Evolutionary conservation across 2,888 invertebrate species (phyloP).

Genomic region (Empis stercorea): DNA sequence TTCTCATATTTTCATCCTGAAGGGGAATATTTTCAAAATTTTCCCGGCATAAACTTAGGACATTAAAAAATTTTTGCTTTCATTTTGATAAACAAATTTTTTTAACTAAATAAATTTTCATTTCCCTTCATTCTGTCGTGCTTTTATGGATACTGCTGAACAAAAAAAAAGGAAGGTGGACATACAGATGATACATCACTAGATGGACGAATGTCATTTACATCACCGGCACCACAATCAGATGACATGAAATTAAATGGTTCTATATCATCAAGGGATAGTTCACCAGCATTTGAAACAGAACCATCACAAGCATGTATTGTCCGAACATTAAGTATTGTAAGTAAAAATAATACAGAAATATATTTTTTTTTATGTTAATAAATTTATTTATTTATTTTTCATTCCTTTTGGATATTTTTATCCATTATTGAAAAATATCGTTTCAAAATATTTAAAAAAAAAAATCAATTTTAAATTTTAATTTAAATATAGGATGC

Average conservation of each 20-base stretch:
- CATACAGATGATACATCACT: slow-evolving; percentile 29
- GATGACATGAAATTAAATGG: slow-evolving; percentile 30
- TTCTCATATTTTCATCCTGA: too few relatives aligned
- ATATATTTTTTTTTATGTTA: too few relatives aligned
- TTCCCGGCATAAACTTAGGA: too few relatives aligned
- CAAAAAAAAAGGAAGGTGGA: slow-evolving; percentile 14
- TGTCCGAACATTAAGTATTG: slow-evolving; percentile 35
- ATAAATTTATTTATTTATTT: too few relatives aligned
- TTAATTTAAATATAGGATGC: slow-evolving; percentile 11
- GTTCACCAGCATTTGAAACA: slow-evolving; percentile 28
- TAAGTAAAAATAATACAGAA: slow-evolving; percentile 21
- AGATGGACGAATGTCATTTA: slow-evolving; percentile 28
- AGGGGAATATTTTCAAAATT: too few relatives aligned
- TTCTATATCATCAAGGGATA: slow-evolving; percentile 32
- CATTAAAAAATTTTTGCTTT: too few relatives aligned
- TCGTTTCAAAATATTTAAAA: neutral
- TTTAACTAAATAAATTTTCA: too few relatives aligned
- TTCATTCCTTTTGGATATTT: neutral
- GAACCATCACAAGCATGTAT: slow-evolving; percentile 28
- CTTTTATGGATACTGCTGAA: too few relatives aligned
- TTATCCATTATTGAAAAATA: neutral
- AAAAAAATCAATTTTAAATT: too few relatives aligned
- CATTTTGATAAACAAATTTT: too few relatives aligned
- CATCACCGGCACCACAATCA: slow-evolving; percentile 25
- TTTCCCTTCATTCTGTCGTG: too few relatives aligned